Evolutionary conservation across 2,888 invertebrate species (phyloP).

Genomic region (Lucinisca nassula): DNA sequence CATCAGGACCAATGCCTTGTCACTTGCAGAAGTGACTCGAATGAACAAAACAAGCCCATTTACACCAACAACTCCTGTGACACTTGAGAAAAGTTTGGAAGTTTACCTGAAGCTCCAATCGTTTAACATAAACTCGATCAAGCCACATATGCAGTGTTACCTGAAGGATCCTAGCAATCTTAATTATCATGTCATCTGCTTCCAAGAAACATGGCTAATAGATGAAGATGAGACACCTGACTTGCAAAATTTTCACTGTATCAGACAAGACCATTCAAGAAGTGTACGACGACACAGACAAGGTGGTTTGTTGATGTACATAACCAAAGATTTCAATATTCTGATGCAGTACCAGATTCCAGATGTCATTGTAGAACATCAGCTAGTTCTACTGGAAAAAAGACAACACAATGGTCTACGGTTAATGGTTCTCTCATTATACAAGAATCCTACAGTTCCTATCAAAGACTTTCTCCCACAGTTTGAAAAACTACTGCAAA

Average conservation of each 20-base stretch:
- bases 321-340: background rate
- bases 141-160: conserved; percentile 11
- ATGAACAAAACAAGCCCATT: background rate
- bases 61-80: conserved; percentile 5
- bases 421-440: background rate
- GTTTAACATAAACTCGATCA: conserved; percentile 27
- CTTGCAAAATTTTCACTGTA: background rate
- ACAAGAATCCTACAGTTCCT: background rate
- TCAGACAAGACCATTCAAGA: conserved; percentile 20
- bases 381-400: background rate
- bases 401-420: background rate
- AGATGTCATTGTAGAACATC: background rate
- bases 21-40: background rate
- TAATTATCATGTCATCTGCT: conserved; percentile 27
- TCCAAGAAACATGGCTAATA: conserved; percentile 44
- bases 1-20: background rate
- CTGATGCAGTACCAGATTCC: background rate
- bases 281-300: conserved; percentile 8
- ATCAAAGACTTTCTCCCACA: background rate
- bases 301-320: conserved; percentile 12
- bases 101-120: conserved; percentile 19
- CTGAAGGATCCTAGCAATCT: background rate
- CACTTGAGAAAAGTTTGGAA: background rate
- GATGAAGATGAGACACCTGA: conserved; percentile 14
- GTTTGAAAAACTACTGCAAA: background rate